phyloP scores from a whole-genome alignment of 2,113 vertebrate genomes.

The Ailurus styani region DNA sequence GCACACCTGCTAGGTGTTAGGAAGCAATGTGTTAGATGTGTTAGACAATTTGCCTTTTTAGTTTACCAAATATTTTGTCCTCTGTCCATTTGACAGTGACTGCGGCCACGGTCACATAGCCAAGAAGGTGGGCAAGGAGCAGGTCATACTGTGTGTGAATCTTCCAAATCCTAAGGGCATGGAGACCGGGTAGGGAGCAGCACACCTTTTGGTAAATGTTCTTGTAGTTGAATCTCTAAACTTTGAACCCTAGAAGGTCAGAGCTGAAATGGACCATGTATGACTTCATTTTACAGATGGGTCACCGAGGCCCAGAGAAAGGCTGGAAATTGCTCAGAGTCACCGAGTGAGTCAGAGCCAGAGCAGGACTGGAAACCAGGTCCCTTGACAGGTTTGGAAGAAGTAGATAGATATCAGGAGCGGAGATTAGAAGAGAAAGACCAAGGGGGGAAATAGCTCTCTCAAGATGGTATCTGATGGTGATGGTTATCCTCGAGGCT shows the following conservation, averaged over 20 bases:
- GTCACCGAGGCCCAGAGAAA: not conserved
- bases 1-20: not conserved
- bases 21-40: not conserved
- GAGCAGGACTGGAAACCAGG: not conserved
- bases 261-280: not conserved
- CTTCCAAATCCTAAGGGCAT: not conserved
- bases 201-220: not conserved
- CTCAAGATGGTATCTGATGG: not conserved
- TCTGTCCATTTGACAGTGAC: not conserved
- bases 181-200: not conserved
- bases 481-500: not conserved
- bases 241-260: too few relatives aligned
- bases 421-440: not conserved
- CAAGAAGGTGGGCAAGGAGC: too few relatives aligned
- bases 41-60: not conserved
- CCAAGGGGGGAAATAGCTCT: not conserved
- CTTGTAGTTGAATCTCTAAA: not conserved
- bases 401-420: not conserved
- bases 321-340: not conserved
- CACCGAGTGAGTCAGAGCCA: not conserved
- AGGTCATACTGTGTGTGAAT: rapidly evolving
- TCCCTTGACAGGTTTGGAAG: not conserved
- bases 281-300: not conserved
- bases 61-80: not conserved
- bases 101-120: too few relatives aligned